These are phyloP conservation scores for Camponotus fellah DNA, from an alignment of 2,888 invertebrate species.

Conservation along the genomic window DNA sequence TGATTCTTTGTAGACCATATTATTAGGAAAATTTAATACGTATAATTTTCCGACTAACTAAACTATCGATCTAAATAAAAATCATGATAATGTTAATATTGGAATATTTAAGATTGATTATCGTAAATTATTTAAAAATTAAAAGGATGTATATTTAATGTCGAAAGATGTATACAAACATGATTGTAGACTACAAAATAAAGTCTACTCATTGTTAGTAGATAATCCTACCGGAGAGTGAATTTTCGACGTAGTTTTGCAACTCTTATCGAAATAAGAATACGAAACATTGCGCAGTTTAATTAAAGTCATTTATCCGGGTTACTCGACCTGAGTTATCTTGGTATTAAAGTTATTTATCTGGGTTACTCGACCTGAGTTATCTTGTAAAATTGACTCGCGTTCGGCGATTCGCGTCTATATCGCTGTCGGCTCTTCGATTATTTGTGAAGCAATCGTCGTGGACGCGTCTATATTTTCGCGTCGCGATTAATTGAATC, in stretches of 20 bases:
- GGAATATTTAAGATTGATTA: neutral
- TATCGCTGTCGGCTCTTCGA: slow-evolving; percentile 31
- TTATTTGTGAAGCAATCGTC: slow-evolving; percentile 46
- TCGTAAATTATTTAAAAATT: neutral
- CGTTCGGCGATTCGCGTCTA: slow-evolving; percentile 1
- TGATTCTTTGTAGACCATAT: too few species aligned
- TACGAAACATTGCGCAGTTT: slow-evolving; percentile 1
- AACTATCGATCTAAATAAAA: neutral
- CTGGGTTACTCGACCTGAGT: neutral
- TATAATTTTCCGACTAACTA: neutral
- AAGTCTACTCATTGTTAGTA: neutral
- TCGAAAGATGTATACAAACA: neutral
- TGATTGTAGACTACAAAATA: neutral
- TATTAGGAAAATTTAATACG: neutral
- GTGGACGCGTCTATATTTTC: slow-evolving; percentile 36
- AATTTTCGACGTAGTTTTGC: neutral
- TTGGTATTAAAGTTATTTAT: neutral
- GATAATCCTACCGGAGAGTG: neutral
- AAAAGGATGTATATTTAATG: neutral
- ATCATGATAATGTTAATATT: neutral
- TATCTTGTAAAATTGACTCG: slow-evolving; percentile 31
- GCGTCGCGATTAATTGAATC: slow-evolving; percentile 51
- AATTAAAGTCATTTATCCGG: slow-evolving; percentile 6
- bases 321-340: neutral
- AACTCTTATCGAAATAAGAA: neutral